Base-by-base conservation (phyloP, 2,797 vertebrate genomes). In the Chelon labrosus region DNA sequence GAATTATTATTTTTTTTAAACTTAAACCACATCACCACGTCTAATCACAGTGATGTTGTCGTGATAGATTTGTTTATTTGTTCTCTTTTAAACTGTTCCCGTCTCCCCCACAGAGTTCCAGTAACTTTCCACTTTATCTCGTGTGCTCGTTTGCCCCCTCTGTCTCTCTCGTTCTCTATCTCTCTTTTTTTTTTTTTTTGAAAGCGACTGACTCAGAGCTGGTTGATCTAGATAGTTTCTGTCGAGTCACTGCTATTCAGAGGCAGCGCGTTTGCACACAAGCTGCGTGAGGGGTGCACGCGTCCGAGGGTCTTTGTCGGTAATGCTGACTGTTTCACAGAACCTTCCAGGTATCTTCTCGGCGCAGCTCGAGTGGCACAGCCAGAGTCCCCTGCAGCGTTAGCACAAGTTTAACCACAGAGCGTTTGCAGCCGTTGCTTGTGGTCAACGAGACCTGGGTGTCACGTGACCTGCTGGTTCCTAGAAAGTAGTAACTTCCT, bases 161-260 rank as follows among this genome's bases (percentile, higher is more conserved):
- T 3, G 39, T 41, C 42, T 11, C 14, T 16, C 19, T 27, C 10
- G 0, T 10, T 42, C 42, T 11, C 14, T 16, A 3, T 22, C 22
- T 39, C 52, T 70, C 51, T 31, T 3, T 31, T 3, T 3, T 1
- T 31, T 3, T 31, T 5, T 7, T 7, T 31, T 31, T 57, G 38
- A 13, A 62, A 27, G 5, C 46, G 19, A 70, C 80, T 51, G 68
- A 57, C 60, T 83, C 58, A 69, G 46, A 80, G 81, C 81, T 49
- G 81, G 47, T 79, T 63, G 11, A 67, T 80, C 70, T 51, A 10
- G 70, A 69, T 77, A 41, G 52, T 51, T 71, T 63, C 51, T 82
- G 75, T 75, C 20, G 57, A 73, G 54, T 66, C 49, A 67, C 58
- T 76, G 69, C 44, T 76, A 22, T 70, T 67, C n/a, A 49, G 37